Conservation (phyloP, 2,113 vertebrate genomes). For the Eonycteris spelaea region DNA sequence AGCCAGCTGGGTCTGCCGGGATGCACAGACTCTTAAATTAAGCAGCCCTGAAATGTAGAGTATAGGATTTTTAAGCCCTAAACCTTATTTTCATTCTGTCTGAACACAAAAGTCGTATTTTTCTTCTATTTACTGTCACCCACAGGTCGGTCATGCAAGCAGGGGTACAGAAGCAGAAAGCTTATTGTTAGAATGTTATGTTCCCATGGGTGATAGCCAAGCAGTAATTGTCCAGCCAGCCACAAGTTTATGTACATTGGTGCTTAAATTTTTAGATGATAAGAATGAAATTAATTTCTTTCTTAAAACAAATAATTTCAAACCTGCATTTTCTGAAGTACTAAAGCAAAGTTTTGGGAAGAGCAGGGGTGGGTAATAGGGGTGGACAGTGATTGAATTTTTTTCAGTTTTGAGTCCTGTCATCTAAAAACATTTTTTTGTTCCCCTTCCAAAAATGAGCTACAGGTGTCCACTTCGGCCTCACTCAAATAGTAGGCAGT, state of each 20-base stretch:
- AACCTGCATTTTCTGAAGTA: not conserved
- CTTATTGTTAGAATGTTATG: too few relatives aligned
- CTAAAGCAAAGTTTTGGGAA: not conserved
- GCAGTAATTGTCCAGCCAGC: too few relatives aligned
- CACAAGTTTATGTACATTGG: not conserved
- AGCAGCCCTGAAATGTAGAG: too few relatives aligned
- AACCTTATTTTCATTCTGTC: too few relatives aligned
- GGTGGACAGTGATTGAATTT: not conserved
- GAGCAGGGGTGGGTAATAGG: not conserved
- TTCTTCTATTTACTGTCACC: too few relatives aligned
- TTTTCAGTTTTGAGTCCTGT: not conserved
- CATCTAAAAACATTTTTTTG: not conserved
- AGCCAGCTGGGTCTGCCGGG: too few relatives aligned
- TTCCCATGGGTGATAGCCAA: too few relatives aligned
- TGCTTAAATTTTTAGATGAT: conserved; percentile 1
- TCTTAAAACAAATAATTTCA: not conserved
- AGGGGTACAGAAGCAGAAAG: too few relatives aligned
- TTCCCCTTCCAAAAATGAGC: not conserved
- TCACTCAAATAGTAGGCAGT: not conserved
- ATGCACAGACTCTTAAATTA: too few relatives aligned
- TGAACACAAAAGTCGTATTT: too few relatives aligned
- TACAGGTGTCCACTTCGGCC: not conserved
- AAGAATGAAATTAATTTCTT: conserved; percentile 4
- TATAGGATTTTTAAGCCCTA: too few relatives aligned
- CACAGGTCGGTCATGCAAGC: too few relatives aligned